Percentiles rank a stretch among this genome's conserved stretches.
Conservation (phyloP, 2,113 vertebrate species). For the Lepus americanus region DNA sequence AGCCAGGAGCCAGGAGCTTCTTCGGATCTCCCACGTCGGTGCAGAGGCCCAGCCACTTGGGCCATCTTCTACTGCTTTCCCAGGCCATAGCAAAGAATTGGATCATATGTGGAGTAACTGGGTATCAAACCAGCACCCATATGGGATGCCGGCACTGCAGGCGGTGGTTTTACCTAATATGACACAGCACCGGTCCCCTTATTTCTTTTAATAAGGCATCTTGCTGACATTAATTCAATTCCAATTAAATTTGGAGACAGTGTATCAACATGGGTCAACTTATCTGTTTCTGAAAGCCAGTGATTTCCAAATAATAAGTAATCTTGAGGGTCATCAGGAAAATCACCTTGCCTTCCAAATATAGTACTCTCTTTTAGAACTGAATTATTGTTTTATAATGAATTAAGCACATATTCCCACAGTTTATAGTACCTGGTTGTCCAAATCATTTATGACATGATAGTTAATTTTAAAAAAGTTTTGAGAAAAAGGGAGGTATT, state of each 20-base stretch:
- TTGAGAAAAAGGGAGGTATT: slow-evolving; percentile 9
- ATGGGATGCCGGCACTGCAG: too few species aligned
- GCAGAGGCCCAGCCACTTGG: too few species aligned
- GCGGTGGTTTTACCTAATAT: too few species aligned
- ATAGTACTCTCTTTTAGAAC: slow-evolving; percentile 43
- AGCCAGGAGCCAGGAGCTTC: too few species aligned
- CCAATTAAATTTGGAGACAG: slow-evolving; percentile 25
- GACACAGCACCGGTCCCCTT: not conserved
- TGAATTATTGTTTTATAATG: slow-evolving; percentile 26
- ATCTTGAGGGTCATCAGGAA: slow-evolving; percentile 9
- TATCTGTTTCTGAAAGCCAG: slow-evolving; percentile 19
- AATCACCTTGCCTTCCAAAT: slow-evolving; percentile 40
- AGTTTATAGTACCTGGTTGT: slow-evolving; percentile 31
- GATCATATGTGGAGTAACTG: too few species aligned
- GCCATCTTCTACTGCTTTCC: too few species aligned
- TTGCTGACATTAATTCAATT: slow-evolving; percentile 21
- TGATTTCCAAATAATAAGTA: slow-evolving; percentile 46
- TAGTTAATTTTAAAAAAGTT: slow-evolving; percentile 21
- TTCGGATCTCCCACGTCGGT: too few species aligned
- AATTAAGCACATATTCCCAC: slow-evolving; percentile 25
- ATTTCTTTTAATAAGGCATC: slow-evolving; percentile 20
- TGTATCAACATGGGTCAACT: slow-evolving; percentile 10
- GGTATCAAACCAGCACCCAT: too few species aligned
- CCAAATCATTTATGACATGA: slow-evolving; percentile 32
- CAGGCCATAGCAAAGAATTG: too few species aligned